Evolutionary conservation across 2,797 vertebrate genomes (phyloP), one percentile per base, ranked within the genome.

Genomic region (Ctenochaetus hawaiiensis): DNA sequence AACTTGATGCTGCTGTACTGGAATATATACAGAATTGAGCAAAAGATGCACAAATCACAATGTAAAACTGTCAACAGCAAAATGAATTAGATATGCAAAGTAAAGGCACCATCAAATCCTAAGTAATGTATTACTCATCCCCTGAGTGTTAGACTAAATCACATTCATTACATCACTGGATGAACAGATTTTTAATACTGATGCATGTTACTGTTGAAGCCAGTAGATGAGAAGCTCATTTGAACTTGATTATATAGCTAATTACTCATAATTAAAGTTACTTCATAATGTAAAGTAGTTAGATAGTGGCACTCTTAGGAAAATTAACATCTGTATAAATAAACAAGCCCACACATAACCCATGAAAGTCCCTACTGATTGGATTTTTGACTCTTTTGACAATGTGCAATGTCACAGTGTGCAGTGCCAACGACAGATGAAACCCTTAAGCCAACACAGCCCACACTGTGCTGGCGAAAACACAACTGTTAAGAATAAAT

Each of bases 401-500:
- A 78, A 68, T 77, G 62, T 65, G 43, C 75, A 70, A 20, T 78
- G 82, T 77, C 80, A 76, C 69, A 79, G 23, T 41, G 43, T 69
- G 59, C 49, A 26, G 60, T 61, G 65, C 48, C 73, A 85, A n/a
- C 61, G 47, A 47, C 54, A 60, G 13, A 56, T 41, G 66, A 75
- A 79, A 77, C 65, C 77, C 80, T 58, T 47, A 67, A 82, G 65
- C 69, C 64, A 73, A 56, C 56, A 26, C 75, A 68, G n/a, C 75
- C 77, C 79, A 81, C 72, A 75, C 59, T 65, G 65, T 54, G 62
- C 54, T 43, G 77, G 70, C 80, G 60, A 43, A 74, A 79, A 72
- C 70, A 61, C 65, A 76, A 70, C 56, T 44, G 53, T 74, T 68
- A 53, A 60, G 77, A 83, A 82, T 76, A 78, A 84, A 80, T 60